A percentile compares a stretch with the other conserved stretches of the same genome.
These are phyloP conservation scores for Colletes gigas DNA, from an alignment of 1,140 invertebrate species.

Conservation along the genomic window DNA sequence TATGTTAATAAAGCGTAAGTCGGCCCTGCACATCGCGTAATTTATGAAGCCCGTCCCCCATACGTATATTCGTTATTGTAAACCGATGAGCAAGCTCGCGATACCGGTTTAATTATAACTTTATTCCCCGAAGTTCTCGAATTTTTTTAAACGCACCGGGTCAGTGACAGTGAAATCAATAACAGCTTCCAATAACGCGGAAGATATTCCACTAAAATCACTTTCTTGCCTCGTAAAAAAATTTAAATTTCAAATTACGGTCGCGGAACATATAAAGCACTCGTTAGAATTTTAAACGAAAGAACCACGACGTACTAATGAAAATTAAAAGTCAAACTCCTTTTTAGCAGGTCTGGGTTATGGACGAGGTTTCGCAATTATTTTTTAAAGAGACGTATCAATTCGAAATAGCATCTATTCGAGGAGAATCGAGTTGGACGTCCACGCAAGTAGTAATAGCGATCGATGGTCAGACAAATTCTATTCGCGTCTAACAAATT, in stretches of 20 bases:
- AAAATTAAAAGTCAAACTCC: not conserved
- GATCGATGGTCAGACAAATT: no score
- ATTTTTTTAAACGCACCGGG: not conserved
- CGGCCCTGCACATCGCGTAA: not conserved
- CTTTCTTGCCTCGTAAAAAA: not conserved
- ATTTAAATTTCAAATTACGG: slow-evolving; percentile 2
- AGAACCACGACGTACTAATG: not conserved
- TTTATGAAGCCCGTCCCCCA: not conserved
- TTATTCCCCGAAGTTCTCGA: not conserved
- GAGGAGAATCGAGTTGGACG: no score
- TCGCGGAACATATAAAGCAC: not conserved
- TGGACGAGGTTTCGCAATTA: no score
- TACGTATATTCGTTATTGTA: not conserved
- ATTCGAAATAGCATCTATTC: no score
- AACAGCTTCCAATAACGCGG: not conserved
- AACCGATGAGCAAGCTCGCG: not conserved
- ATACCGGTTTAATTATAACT: not conserved
- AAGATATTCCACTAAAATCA: not conserved
- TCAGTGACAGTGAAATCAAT: not conserved
- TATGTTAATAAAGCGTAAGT: not conserved
- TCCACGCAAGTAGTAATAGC: no score
- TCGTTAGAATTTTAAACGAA: not conserved
- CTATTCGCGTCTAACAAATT: not conserved
- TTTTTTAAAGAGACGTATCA: no score
- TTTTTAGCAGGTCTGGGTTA: not conserved